These are phyloP conservation scores for Athrips mouffetella DNA, from an alignment of 2,888 invertebrate genomes.

Conservation along the genomic window DNA sequence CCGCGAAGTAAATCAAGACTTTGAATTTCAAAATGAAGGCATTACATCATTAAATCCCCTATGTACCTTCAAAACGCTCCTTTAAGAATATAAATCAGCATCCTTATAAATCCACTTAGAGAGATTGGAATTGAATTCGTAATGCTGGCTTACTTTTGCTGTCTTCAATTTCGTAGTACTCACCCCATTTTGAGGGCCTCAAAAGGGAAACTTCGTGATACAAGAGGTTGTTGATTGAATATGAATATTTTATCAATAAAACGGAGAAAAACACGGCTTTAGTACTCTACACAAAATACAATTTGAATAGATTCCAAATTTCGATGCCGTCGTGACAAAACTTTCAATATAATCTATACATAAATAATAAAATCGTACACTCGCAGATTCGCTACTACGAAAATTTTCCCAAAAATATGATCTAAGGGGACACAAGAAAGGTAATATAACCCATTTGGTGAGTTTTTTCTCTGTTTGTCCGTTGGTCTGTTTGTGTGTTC, in stretches of 20 bases:
- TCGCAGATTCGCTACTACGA: too few species aligned
- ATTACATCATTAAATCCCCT: conserved; percentile 2
- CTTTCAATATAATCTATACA: too few species aligned
- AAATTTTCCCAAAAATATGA: too few species aligned
- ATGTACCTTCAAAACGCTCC: conserved; percentile 1
- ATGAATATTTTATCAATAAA: background rate
- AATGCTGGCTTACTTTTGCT: background rate
- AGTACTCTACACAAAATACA: background rate
- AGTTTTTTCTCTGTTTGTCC: too few species aligned
- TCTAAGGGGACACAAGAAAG: too few species aligned
- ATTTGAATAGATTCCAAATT: too few species aligned
- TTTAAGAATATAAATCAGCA: conserved; percentile 13
- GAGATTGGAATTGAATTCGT: conserved; percentile 7
- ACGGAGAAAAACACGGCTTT: background rate
- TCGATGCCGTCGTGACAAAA: too few species aligned
- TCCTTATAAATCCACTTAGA: conserved; percentile 5
- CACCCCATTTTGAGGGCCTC: background rate
- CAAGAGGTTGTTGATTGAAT: background rate
- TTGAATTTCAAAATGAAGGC: background rate
- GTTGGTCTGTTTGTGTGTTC: too few species aligned
- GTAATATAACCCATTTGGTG: too few species aligned
- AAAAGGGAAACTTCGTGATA: background rate
- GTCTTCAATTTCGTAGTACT: background rate
- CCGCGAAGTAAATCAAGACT: background rate
- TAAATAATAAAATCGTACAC: too few species aligned